Evolutionary conservation across 2,888 invertebrate genomes (phyloP), one percentile per base, ranked within the genome.

Genomic region (Muscina levida): DNA sequence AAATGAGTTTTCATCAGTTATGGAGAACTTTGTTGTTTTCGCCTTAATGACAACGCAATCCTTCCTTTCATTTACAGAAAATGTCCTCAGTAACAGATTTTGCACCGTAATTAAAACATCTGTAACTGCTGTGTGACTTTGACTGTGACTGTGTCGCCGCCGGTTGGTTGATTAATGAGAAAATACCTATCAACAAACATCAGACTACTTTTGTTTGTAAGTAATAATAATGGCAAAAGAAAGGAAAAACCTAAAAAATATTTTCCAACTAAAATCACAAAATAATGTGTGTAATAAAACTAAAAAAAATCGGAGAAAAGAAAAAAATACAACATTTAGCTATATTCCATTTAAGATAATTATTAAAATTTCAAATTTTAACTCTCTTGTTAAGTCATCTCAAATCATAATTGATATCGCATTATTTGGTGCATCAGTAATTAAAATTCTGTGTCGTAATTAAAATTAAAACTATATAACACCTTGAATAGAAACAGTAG

Each of bases 11-110:
- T 62, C 62, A 42, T n/a, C 42, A 59, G 37, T 59, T 59, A 59
- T 59, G 59, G 62, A 62, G 62, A 62, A 62, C 62, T 62, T 37
- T 37, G 31, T 31, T 31, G 31, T 31, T 31, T 31, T 8, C 4
- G 15, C 15, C 37, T 39, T 22, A 59, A n/a, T 62, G 37, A 39
- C 39, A 62, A 42, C 62, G 11, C 53, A 59, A 62, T 62, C 62
- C 62, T 62, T 31, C 31, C 31, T 62, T 62, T 62, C 62, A 19
- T 59, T 53, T 62, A 39, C 62, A 62, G 62, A 62, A 57, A 59
- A 59, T 59, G 59, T 59, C 59, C 42, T 62, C 62, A 62, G 62
- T 62, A 62, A 62, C 62, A 62, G 62, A 62, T 62, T 62, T 62
- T 62, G 37, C 62, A 37, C 62, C 62, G 62, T 39, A 62, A 62